Conservation (phyloP, 2,888 invertebrate genomes). For the Celastrina argiolus region DNA sequence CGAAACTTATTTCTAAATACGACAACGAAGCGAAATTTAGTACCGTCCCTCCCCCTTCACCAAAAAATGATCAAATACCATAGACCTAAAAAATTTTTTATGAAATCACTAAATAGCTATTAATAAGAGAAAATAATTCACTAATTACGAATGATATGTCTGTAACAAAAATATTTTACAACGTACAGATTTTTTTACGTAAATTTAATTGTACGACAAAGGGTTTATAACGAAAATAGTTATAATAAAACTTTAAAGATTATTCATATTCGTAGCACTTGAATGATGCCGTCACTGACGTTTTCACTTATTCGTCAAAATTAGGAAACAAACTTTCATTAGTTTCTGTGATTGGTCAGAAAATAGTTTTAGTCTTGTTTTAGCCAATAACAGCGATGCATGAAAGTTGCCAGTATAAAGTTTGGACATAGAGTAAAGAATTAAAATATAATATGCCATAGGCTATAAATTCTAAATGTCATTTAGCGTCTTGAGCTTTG, state of each 20-base stretch:
- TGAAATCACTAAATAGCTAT: not conserved
- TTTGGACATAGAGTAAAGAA: not conserved
- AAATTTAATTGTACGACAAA: no score
- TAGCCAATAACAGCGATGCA: not conserved
- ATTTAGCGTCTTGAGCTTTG: not conserved
- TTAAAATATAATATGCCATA: not conserved
- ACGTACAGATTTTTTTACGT: no score
- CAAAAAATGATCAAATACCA: constrained; percentile 40
- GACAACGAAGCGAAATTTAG: constrained; percentile 71
- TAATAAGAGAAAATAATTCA: no score
- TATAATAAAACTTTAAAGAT: no score
- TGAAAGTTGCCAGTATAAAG: not conserved
- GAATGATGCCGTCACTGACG: not conserved
- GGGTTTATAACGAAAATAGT: no score
- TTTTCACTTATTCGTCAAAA: not conserved
- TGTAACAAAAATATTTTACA: no score
- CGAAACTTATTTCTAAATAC: constrained; percentile 58
- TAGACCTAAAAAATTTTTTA: not conserved
- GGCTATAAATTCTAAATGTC: not conserved
- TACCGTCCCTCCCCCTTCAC: constrained; percentile 68
- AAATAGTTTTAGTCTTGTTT: not conserved
- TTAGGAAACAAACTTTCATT: not conserved
- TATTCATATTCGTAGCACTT: no score
- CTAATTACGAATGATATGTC: no score
- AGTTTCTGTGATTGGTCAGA: not conserved